Percentiles rank a stretch among this genome's conserved stretches.
Evolutionary conservation across 2,113 vertebrate species (phyloP).

Genomic region (Brachyhypopomus occidentalis): DNA sequence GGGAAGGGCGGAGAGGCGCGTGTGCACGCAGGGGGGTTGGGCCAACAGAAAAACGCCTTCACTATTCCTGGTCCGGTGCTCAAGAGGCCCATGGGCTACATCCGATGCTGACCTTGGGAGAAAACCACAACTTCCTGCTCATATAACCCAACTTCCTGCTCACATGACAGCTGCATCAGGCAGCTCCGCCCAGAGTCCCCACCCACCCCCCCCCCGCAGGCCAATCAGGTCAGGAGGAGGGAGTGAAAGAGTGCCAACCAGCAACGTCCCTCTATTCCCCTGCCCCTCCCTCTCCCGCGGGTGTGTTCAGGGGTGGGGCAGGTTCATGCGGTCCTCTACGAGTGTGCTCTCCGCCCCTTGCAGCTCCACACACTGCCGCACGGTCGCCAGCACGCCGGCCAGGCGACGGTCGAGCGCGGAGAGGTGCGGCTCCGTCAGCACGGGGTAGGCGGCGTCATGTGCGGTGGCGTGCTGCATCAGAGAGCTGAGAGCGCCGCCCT

Average conservation of each 20-base stretch:
- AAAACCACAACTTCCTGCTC: constrained; percentile 30
- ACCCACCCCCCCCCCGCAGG: no score
- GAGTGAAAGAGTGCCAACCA: constrained; percentile 15
- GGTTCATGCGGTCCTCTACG: constrained; percentile 96
- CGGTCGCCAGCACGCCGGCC: constrained; percentile 81
- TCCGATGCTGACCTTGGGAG: neutral
- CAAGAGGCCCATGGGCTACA: neutral
- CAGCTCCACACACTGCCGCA: constrained; percentile 93
- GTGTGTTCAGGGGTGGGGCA: constrained; percentile 80
- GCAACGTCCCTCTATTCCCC: neutral
- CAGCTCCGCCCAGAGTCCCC: constrained; percentile 4
- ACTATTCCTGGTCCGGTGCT: neutral
- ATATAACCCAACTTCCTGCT: constrained; percentile 17
- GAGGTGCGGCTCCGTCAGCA: constrained; percentile 85
- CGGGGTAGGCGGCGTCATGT: constrained; percentile 88
- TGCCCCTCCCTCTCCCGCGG: constrained; percentile 10
- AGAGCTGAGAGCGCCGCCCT: constrained; percentile 84
- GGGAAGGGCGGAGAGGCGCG: neutral
- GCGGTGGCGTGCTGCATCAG: constrained; percentile 85
- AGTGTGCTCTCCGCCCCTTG: constrained; percentile 88
- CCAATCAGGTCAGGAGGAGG: constrained; percentile 9
- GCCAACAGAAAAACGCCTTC: no score
- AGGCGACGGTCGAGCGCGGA: constrained; percentile 89
- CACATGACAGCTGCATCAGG: neutral
- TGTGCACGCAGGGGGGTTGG: neutral